A percentile compares a stretch with the other conserved stretches of the same genome.
These are phyloP conservation scores for Laticauda colubrina DNA, from an alignment of 2,113 vertebrate genomes.

Conservation along the genomic window DNA sequence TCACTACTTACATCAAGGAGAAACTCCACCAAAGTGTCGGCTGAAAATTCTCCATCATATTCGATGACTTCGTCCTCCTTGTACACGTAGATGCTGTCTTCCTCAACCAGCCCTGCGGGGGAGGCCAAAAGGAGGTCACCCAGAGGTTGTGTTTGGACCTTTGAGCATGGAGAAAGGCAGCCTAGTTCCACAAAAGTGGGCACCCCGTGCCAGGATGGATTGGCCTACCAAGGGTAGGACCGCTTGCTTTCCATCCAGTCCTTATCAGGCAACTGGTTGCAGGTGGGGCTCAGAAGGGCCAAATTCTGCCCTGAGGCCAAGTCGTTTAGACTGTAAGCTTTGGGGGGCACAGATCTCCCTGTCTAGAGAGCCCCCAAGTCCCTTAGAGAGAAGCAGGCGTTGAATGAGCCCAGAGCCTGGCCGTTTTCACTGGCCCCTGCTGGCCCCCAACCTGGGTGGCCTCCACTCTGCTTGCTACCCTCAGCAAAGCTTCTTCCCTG, in stretches of 20 bases:
- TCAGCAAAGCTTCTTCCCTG: neutral
- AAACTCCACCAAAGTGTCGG: constrained; percentile 89
- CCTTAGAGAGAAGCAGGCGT: neutral
- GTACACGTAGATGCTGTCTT: constrained; percentile 89
- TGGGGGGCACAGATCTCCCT: neutral
- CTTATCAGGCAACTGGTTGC: neutral
- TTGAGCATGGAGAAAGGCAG: neutral
- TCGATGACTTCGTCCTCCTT: constrained; percentile 87
- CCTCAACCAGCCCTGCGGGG: constrained; percentile 78
- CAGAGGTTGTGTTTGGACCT: neutral
- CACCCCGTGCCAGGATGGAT: neutral
- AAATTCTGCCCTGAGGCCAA: neutral
- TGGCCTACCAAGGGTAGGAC: neutral
- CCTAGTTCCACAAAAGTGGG: neutral
- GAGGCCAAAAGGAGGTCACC: neutral
- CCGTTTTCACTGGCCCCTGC: neutral
- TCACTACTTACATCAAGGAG: constrained; percentile 78
- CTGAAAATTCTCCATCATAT: constrained; percentile 85
- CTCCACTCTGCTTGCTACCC: neutral
- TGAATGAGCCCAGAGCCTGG: neutral
- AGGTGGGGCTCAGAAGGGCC: neutral
- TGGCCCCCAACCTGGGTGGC: neutral
- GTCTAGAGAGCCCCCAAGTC: neutral
- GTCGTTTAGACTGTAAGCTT: neutral
- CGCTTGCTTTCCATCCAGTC: neutral